Evolutionary conservation across 2,113 vertebrate genomes (phyloP), one percentile per base, ranked within the genome.

Genomic region (Gambusia holbrooki): DNA sequence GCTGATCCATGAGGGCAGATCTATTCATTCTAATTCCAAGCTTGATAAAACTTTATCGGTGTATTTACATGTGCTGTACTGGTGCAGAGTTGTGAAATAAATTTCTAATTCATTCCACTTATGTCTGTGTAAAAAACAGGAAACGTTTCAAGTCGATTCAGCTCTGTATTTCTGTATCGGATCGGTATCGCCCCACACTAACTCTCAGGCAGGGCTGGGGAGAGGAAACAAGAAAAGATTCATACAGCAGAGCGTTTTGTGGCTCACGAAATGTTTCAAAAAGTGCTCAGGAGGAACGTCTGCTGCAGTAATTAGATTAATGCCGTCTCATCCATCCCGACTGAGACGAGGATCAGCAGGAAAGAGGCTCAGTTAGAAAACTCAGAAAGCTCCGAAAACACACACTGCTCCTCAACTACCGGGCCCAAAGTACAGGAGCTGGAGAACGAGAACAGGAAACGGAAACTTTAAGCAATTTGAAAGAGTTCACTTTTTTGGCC

Each of bases 281-380:
- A 86, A 76, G 54, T 51, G 71, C 65, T 79, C 75, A 27, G 64
- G 60, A 45, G 61, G 66, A 86, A 88, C 88, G 87, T 92, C 82
- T 90, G 93, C 87, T 77, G 54, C 74, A 76, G 67, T 90, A 86
- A 91, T 92, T 87, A 84, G 68, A 84, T 84, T 78, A 90, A 88
- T 81, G 62, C 68, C 71, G 62, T 84, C 84, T 73, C 76, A 81
- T 86, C 74, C 74, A 71, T 74, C 74, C 80, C 37, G 64, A 79
- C 66, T 11, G 70, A 69, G 62, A 30, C n/a, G 74, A 69, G 40
- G 62, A 75, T 61, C 75, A 37, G 65, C 68, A 65, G 10, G 37
- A 19, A 54, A 54, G 62, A 51, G 66, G 64, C 67, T 71, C 75
- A 71, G 67, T 25, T 72, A 67, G 17, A 81, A 71, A 77, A 69